phyloP scores from a whole-genome alignment of 2,113 vertebrate species.

The Hippoglossus stenolepis region DNA sequence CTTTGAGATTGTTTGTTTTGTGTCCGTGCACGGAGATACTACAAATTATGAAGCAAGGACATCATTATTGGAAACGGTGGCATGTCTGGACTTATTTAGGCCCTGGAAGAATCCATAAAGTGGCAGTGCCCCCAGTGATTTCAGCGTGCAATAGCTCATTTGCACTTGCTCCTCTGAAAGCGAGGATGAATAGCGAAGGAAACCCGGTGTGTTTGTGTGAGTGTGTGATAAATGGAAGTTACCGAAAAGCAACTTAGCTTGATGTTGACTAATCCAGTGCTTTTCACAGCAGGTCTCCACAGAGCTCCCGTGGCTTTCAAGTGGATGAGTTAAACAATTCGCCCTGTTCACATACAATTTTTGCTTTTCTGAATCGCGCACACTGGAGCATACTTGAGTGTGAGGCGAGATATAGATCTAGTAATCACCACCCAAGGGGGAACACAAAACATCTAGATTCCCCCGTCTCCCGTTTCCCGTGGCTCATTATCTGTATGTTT shows the following conservation, averaged over 20 bases:
- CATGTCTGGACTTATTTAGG: slow-evolving; percentile 27
- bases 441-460: slow-evolving; percentile 11
- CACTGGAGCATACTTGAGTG: background rate
- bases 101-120: slow-evolving; percentile 26
- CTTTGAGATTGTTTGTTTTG: slow-evolving; percentile 31
- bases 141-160: slow-evolving; percentile 21
- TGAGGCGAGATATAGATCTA: background rate
- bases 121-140: slow-evolving; percentile 10
- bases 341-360: slow-evolving; percentile 12
- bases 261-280: slow-evolving; percentile 8
- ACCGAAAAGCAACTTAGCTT: slow-evolving; percentile 18
- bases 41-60: slow-evolving; percentile 45
- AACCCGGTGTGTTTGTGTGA: slow-evolving; percentile 4
- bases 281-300: slow-evolving; percentile 22
- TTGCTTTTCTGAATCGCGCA: slow-evolving; percentile 2
- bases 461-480: background rate
- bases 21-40: slow-evolving; percentile 11
- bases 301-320: slow-evolving; percentile 18
- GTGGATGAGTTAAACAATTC: slow-evolving; percentile 11
- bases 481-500: slow-evolving; percentile 16
- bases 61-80: slow-evolving; percentile 32
- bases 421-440: slow-evolving; percentile 29
- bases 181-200: slow-evolving; percentile 17
- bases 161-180: background rate
- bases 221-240: slow-evolving; percentile 26